Evolutionary conservation across 1,140 invertebrate species (phyloP), one percentile per base, ranked within the genome.

Genomic region (Meteorus sp.): DNA sequence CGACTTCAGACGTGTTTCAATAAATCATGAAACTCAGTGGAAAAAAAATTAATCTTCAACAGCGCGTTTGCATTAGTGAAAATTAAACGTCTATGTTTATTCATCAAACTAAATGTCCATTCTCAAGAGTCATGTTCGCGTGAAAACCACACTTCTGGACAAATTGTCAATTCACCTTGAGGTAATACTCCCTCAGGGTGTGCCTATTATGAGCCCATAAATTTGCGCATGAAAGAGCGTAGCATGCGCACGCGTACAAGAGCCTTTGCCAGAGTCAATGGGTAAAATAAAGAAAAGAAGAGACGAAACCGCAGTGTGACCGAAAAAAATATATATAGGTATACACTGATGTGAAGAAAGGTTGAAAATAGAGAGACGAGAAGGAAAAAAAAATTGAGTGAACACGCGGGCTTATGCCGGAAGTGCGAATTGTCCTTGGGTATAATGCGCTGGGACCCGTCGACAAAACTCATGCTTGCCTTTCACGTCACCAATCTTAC

Each of bases 401-500:
- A 22, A 48, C 1, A 15, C 20, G 4, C 23, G 43, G 23, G 31
- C 45, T 15, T 15, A 31, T 13, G 45, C 33, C 56, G 56, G 56
- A 57, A 50, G 45, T 57, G 27, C 45, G 20, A 57, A 57, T 50
- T 51, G 59, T 56, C 47, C 23, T 33, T 37, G 23, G 11, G 20
- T 22, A 47, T 15, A 56, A 56, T 43, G 33, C 33, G 1, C 31
- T 23, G 23, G 27, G 47, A 9, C 35, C n/a, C 50, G 20, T 31
- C 33, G 53, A 55, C 45, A 41, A 48, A 47, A 37, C n/a, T 53
- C 4, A 13, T 59, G 33, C 53, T 61, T 47, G 39, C 53, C 50
- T 60, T 61, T 57, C 22, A 47, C 51, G 47, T 57, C 19, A 29
- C 44, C 57, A 66, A 66, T 70, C 63, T 68, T 33, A 57, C 62